A percentile compares a stretch with the other conserved stretches of the same genome.
Evolutionary conservation across 1,140 invertebrate genomes (phyloP).

Genomic region (Hycleus cichorii): DNA sequence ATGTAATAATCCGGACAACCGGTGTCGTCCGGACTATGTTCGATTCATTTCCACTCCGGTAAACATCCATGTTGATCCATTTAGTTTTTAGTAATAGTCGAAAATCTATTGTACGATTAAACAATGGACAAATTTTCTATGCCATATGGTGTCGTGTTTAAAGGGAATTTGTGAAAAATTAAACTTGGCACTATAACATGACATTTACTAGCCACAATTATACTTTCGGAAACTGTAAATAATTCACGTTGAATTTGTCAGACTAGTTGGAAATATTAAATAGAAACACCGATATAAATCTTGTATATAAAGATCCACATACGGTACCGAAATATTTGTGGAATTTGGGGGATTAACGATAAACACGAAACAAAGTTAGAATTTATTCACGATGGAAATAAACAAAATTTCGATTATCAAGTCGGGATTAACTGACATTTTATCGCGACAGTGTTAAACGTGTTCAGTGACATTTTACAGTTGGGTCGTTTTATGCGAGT

Average conservation of each 20-base stretch:
- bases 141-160: too few species aligned
- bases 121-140: too few species aligned
- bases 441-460: too few species aligned
- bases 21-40: too few species aligned
- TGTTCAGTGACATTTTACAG: too few species aligned
- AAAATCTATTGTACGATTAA: too few species aligned
- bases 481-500: neutral
- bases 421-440: too few species aligned
- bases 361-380: neutral
- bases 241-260: slow-evolving; percentile 22
- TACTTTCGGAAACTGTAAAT: slow-evolving; percentile 27
- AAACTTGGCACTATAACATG: slow-evolving; percentile 26
- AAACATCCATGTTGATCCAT: too few species aligned
- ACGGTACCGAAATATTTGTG: slow-evolving; percentile 5
- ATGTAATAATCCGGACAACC: too few species aligned
- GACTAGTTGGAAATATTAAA: slow-evolving; percentile 1
- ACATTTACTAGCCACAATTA: slow-evolving; percentile 30
- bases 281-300: slow-evolving; percentile 4
- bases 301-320: slow-evolving; percentile 3
- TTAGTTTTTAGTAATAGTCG: too few species aligned
- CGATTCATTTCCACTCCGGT: too few species aligned
- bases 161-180: slow-evolving; percentile 23
- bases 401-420: too few species aligned
- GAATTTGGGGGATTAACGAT: neutral
- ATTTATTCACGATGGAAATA: neutral